Evolutionary conservation across 1,140 invertebrate species (phyloP), one percentile per base, ranked within the genome.

Genomic region (Conus betulinus): DNA sequence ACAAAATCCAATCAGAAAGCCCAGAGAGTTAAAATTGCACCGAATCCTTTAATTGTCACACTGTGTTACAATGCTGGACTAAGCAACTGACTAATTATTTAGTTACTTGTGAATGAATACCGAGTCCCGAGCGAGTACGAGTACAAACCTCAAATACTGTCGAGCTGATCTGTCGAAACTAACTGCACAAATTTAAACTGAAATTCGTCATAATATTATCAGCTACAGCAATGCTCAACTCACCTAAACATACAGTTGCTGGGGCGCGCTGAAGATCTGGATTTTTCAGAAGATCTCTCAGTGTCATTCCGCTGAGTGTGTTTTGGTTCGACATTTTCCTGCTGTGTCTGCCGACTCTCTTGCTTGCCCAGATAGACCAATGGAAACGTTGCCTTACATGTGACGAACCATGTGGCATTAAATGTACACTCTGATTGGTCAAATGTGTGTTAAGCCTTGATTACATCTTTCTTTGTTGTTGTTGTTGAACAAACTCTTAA

Each of bases 251-350:
- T 87, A 91, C 78, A 6, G 90, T 25, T 39, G 87, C 74, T 7
- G 91, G 91, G 67, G 93, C 89, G 87, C 90, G 93, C 67, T 93
- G 91, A 25, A 94, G 84, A 79, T 91, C 88, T 39, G 93, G 93
- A 78, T 94, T 90, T 81, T 94, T 91, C 20, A 94, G 79, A 17
- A 94, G 87, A 20, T 92, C 92, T 85, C 93, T 94, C 15, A 94
- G 83, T 52, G 92, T 93, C 51, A 93, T 91, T 20, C 91, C 91
- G 39, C 88, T 76, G 10, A 86, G n/a, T 76, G 79, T 71, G 39
- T 17, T 86, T n/a, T 39, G 63, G 27, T 86, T 74, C n/a, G 85
- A 71, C n/a, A 63, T 85, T 85, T 25, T 85, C 23, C 23, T 51
- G 39, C 23, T 17, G 8, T 71, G 55, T 57, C 81, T 10, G 10